phyloP scores from a whole-genome alignment of 2,113 vertebrate genomes.

The Symphodus melops region DNA sequence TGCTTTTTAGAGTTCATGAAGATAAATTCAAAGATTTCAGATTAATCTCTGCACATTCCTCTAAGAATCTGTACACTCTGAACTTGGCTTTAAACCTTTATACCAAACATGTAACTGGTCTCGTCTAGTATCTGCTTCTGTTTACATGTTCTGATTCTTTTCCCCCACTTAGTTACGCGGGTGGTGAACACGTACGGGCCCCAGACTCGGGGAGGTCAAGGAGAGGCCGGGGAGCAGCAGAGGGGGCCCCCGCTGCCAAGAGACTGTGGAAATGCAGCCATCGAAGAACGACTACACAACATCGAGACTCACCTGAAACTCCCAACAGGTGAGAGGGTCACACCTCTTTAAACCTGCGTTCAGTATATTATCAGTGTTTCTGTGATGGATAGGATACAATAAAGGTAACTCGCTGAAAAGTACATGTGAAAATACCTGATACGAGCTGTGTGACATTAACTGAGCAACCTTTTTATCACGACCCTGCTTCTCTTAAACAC shows the following conservation, averaged over 20 bases:
- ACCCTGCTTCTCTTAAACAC: neutral
- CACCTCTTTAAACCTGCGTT: neutral
- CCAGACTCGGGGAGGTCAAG: slow-evolving; percentile 86
- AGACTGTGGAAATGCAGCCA: slow-evolving; percentile 91
- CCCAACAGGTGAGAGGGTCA: slow-evolving; percentile 83
- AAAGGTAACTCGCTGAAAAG: too few species aligned
- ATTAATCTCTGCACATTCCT: neutral
- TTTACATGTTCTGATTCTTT: slow-evolving; percentile 6
- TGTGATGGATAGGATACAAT: too few species aligned
- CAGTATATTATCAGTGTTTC: too few species aligned
- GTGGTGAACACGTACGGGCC: slow-evolving; percentile 97
- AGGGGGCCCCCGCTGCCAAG: slow-evolving; percentile 64
- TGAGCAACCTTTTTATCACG: neutral
- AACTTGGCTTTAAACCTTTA: too few species aligned
- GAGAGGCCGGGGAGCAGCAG: slow-evolving; percentile 84
- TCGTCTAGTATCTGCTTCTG: neutral
- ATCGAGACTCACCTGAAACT: slow-evolving; percentile 94
- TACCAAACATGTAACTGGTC: too few species aligned
- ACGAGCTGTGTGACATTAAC: neutral
- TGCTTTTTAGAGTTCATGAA: neutral
- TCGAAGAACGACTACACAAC: slow-evolving; percentile 95
- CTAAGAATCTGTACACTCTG: neutral
- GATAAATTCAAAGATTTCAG: too few species aligned
- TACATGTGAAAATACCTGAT: neutral
- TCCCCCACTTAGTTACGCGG: slow-evolving; percentile 86